These are phyloP conservation scores for Calephelis nemesis DNA, from an alignment of 1,140 invertebrate genomes.

Conservation along the genomic window DNA sequence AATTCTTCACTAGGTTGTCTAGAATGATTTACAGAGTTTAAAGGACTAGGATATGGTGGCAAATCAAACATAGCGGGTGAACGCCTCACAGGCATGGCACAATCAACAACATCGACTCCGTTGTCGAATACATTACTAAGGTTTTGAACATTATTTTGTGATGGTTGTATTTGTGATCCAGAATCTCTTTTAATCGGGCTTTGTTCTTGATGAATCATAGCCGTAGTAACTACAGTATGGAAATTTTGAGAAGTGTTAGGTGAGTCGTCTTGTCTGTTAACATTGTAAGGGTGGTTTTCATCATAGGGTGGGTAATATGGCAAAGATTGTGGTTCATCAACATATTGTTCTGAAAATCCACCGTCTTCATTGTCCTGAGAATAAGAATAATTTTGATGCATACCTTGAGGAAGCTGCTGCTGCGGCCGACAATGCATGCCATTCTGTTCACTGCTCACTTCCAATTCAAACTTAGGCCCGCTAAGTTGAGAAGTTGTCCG, in stretches of 20 bases:
- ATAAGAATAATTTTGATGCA: constrained; percentile 42
- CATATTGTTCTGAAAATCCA: constrained; percentile 74
- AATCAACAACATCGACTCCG: constrained; percentile 82
- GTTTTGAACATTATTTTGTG: constrained; percentile 68
- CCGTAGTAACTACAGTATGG: constrained; percentile 86
- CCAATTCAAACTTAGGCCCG: constrained; percentile 82
- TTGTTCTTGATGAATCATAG: constrained; percentile 90
- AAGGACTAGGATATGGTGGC: constrained; percentile 89
- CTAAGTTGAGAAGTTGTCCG: constrained; percentile 92
- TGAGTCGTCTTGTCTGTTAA: constrained; percentile 53
- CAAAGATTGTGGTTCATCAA: constrained; percentile 83
- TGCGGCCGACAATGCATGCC: constrained; percentile 78
- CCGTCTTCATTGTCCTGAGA: constrained; percentile 67
- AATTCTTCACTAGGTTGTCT: constrained; percentile 93
- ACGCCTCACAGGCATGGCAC: constrained; percentile 57
- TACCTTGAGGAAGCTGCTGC: constrained; percentile 60
- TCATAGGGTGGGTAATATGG: constrained; percentile 82
- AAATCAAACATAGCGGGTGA: constrained; percentile 80
- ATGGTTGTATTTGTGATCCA: constrained; percentile 43
- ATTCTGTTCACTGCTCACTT: constrained; percentile 75
- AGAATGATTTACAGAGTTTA: constrained; percentile 87
- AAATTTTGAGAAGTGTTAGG: constrained; percentile 63
- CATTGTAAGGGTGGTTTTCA: constrained; percentile 60
- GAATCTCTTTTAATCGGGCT: constrained; percentile 81
- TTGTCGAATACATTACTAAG: constrained; percentile 66